Conservation (phyloP, 2,113 vertebrate genomes). For the Burhinus oedicnemus region DNA sequence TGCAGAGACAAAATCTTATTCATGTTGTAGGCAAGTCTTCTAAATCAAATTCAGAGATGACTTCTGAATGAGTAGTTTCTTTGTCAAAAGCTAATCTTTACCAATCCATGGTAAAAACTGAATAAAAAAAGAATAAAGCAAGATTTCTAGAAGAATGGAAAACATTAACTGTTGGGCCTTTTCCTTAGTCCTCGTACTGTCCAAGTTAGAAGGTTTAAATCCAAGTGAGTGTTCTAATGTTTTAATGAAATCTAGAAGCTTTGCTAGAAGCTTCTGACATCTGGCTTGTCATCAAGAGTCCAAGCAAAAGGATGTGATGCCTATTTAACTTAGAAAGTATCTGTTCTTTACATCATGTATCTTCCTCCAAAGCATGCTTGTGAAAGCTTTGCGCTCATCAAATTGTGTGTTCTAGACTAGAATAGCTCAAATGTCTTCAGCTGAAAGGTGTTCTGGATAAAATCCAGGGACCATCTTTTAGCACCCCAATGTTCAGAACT, state of each 20-base stretch:
- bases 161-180: background rate
- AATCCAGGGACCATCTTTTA: background rate
- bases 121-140: background rate
- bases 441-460: slow-evolving; percentile 12
- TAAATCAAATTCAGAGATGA: background rate
- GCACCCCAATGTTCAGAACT: background rate
- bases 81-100: background rate
- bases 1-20: background rate
- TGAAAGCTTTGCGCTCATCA: background rate
- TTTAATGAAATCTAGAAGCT: background rate
- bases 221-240: background rate
- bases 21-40: background rate
- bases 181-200: background rate
- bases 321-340: background rate
- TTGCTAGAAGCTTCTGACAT: background rate
- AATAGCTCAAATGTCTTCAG: background rate
- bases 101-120: background rate
- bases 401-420: background rate
- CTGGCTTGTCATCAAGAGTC: background rate
- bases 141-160: background rate
- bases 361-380: background rate
- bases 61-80: background rate
- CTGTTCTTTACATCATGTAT: background rate
- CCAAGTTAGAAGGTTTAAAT: background rate
- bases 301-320: background rate